Base-by-base conservation (phyloP, 2,797 vertebrate genomes). In the Staurois parvus region DNA sequence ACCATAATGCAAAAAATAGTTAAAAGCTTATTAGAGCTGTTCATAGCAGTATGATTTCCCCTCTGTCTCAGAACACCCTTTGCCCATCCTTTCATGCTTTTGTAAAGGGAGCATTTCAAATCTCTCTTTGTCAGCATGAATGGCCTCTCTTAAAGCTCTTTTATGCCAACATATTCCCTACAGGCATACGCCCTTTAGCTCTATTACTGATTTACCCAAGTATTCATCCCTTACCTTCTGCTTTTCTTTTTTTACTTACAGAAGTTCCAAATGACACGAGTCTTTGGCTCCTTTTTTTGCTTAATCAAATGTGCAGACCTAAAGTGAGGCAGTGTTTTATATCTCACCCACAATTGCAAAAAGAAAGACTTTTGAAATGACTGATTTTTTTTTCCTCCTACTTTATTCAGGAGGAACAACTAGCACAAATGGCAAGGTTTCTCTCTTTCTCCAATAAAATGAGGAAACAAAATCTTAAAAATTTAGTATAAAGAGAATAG, bases 181-280 rank as follows among this genome's bases (percentile, higher is more conserved):
- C 94, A 96, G 94, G 95, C 96, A 94, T 92, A 94, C 96, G 96
- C 94, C 96, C 96, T 97, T 97, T 97, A 97, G 96, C 96, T 98
- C 96, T 95, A 96, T 98, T 97, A 98, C 97, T 98, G 96, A 98
- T 97, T 97, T 94, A 97, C 96, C 95, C 90, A 90, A 96, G 95
- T 96, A 96, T 97, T 97, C 96, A 97, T 94, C 94, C 95, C 92
- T 90, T 94, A 96, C 96, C 96, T 98, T 97, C 97, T 98, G 97
- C 95, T 95, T 96, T 95, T 95, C 92, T 94, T 93, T 94, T 34
- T 93, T 92, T 89, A 92, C 92, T 95, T 92, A 91, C 93, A 93
- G 92, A 94, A 95, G 94, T 96, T 96, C 95, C 96, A 95, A 95
- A 95, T 95, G 92, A 94, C 95, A 95, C 91, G 92, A 94, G 93